Evolutionary conservation across 2,113 vertebrate genomes (phyloP).

Genomic region (Narcine bancroftii): DNA sequence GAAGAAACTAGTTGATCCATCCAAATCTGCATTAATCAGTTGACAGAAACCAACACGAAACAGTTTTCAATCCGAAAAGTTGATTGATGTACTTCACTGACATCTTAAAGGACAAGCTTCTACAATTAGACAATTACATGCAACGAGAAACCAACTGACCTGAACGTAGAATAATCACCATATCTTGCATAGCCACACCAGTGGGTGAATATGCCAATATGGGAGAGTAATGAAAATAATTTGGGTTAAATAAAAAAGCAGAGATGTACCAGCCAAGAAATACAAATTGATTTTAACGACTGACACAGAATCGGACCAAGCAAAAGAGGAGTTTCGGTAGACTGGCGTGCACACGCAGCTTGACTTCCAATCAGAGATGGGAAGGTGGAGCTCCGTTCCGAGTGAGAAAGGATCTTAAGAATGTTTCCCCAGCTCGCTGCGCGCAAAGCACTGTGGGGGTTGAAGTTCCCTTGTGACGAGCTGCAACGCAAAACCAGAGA

Average conservation of each 20-base stretch:
- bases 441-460: neutral
- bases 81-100: neutral
- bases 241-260: neutral
- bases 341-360: neutral
- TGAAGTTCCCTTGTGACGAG: conserved; percentile 29
- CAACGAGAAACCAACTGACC: neutral
- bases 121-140: neutral
- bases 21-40: neutral
- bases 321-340: neutral
- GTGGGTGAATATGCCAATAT: neutral
- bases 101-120: neutral
- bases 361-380: neutral
- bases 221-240: neutral
- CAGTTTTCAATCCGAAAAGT: neutral
- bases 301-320: neutral
- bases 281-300: conserved; percentile 11
- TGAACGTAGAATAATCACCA: conserved; percentile 19
- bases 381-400: neutral
- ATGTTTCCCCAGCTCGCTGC: neutral
- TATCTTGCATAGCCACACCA: conserved; percentile 17
- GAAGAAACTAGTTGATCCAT: neutral
- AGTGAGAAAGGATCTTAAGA: neutral
- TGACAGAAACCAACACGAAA: too few species aligned
- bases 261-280: neutral
- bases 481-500: neutral